These are phyloP conservation scores for Agapostemon virescens DNA, from an alignment of 2,888 invertebrate genomes.

Conservation along the genomic window DNA sequence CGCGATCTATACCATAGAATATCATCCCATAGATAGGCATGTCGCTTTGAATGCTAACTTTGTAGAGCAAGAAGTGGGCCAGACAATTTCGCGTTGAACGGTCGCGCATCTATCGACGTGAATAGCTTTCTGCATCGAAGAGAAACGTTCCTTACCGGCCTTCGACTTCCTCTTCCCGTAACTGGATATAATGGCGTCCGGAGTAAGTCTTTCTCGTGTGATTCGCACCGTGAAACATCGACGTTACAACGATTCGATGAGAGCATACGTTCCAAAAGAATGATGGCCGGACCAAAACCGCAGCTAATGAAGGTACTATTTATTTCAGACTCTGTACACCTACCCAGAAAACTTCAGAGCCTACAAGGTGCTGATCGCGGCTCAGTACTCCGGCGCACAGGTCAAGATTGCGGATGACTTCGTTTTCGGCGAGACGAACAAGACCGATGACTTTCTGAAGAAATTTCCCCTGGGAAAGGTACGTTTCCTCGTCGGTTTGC, in stretches of 20 bases:
- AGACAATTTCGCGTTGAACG: neutral
- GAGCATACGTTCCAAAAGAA: slow-evolving; percentile 5
- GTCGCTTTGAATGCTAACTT: neutral
- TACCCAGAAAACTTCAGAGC: slow-evolving; percentile 99
- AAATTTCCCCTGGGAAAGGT: slow-evolving; percentile 99
- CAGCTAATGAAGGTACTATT: slow-evolving; percentile 44
- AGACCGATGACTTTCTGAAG: slow-evolving; percentile 90
- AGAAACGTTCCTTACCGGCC: slow-evolving; percentile 75
- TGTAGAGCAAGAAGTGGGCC: neutral
- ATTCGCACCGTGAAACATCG: slow-evolving; percentile 77
- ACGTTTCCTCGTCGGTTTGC: slow-evolving; percentile 75
- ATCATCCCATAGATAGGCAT: neutral
- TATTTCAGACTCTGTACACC: slow-evolving; percentile 95
- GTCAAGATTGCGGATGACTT: slow-evolving; percentile 92
- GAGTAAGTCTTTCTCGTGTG: slow-evolving; percentile 80
- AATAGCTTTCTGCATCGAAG: slow-evolving; percentile 43
- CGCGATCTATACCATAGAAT: slow-evolving; percentile 3
- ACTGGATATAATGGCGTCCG: slow-evolving; percentile 82
- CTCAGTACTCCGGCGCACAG: slow-evolving; percentile 95
- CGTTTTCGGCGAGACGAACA: slow-evolving; percentile 96
- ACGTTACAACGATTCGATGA: slow-evolving; percentile 43
- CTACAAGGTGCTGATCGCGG: slow-evolving; percentile 98
- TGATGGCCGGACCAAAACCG: slow-evolving; percentile 18
- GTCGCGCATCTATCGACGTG: slow-evolving; percentile 25
- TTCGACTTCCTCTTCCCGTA: slow-evolving; percentile 79